A percentile compares a stretch with the other conserved stretches of the same genome.
phyloP scores from a whole-genome alignment of 2,888 invertebrate species.

The Petrolisthes cinctipes region DNA sequence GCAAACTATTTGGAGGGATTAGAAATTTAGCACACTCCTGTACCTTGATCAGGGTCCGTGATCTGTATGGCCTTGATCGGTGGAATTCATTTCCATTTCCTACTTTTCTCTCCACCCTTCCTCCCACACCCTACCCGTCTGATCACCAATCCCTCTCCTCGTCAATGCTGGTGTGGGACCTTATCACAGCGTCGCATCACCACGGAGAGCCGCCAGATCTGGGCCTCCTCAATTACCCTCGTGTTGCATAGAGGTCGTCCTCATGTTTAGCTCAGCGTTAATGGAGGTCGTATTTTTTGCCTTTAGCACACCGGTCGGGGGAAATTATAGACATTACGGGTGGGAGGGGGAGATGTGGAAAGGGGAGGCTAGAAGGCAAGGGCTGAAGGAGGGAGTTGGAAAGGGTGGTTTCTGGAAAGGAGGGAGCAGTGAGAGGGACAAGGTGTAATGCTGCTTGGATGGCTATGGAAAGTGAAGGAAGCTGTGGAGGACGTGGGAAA shows the following conservation, averaged over 20 bases:
- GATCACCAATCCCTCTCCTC: neutral
- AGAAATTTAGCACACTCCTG: too few relatives aligned
- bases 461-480: neutral
- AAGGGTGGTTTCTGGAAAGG: neutral
- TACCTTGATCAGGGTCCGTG: too few relatives aligned
- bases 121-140: neutral
- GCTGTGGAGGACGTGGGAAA: neutral
- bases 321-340: conserved; percentile 47
- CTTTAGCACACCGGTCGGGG: conserved; percentile 51
- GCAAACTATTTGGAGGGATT: too few relatives aligned
- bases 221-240: conserved; percentile 11
- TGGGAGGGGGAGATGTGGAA: conserved; percentile 8
- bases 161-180: conserved; percentile 8
- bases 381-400: neutral
- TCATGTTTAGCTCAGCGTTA: conserved; percentile 50
- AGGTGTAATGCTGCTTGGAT: neutral
- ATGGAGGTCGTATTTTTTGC: conserved; percentile 49
- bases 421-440: neutral
- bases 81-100: neutral
- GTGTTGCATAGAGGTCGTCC: conserved; percentile 41
- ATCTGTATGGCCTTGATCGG: neutral
- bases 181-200: conserved; percentile 24
- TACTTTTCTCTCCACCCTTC: neutral
- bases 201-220: neutral
- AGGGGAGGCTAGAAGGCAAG: conserved; percentile 11